Evolutionary conservation across 2,797 vertebrate genomes (phyloP).

Genomic region (Smutsia temminckii): DNA sequence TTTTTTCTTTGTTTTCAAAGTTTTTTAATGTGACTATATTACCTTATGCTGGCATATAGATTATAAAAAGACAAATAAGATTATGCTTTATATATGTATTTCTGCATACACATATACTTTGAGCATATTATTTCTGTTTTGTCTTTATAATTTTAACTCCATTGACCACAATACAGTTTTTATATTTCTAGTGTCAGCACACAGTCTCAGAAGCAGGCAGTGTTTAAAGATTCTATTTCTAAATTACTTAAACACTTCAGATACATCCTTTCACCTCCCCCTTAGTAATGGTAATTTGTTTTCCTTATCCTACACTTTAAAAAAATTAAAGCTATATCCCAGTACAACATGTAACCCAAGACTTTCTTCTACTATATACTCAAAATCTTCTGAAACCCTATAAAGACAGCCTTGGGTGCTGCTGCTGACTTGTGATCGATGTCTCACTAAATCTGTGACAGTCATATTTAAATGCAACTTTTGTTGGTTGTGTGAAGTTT

Average conservation of each 20-base stretch:
- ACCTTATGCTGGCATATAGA: background rate
- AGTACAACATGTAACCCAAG: background rate
- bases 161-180: background rate
- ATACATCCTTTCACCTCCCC: background rate
- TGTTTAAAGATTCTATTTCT: constrained; percentile 6
- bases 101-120: background rate
- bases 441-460: background rate
- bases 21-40: background rate
- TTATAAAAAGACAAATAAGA: background rate
- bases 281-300: background rate
- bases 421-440: background rate
- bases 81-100: background rate
- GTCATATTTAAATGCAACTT: background rate
- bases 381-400: background rate
- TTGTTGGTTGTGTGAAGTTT: constrained; percentile 36
- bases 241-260: background rate
- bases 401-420: background rate
- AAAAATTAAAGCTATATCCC: background rate
- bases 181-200: background rate
- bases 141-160: background rate
- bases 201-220: background rate
- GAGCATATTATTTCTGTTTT: background rate
- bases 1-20: constrained; percentile 1
- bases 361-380: background rate
- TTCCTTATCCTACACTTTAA: background rate